Evolutionary conservation across 2,113 vertebrate species (phyloP).

Genomic region (Hiodon tergisus): DNA sequence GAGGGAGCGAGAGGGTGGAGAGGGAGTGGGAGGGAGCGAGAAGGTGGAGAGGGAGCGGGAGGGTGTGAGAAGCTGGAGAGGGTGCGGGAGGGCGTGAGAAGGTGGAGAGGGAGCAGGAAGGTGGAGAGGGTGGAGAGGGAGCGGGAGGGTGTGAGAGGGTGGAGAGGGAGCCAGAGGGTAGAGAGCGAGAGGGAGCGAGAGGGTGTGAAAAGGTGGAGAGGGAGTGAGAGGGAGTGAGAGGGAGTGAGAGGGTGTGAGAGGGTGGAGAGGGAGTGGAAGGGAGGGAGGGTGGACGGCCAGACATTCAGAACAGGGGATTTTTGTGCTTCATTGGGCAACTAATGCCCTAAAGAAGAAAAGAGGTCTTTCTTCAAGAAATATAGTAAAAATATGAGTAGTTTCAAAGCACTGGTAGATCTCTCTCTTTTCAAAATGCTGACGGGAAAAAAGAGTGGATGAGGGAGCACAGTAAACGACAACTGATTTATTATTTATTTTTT

Average conservation of each 20-base stretch:
- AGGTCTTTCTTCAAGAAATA: neutral
- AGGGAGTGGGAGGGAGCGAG: too few relatives aligned
- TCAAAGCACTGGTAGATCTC: neutral
- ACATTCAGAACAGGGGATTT: conserved; percentile 1
- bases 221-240: neutral
- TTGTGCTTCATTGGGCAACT: conserved; percentile 5
- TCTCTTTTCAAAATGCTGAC: neutral
- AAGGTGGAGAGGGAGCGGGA: too few relatives aligned
- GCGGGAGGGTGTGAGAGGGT: too few relatives aligned
- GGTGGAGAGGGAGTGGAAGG: conserved; percentile 36
- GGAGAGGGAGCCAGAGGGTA: neutral
- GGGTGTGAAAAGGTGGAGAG: neutral
- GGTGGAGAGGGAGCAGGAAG: neutral
- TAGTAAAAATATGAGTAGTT: neutral
- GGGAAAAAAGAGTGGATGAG: neutral
- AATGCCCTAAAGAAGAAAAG: neutral
- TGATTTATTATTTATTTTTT: neutral
- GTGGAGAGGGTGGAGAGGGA: neutral
- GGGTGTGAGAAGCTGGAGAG: too few relatives aligned
- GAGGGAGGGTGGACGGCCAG: conserved; percentile 43
- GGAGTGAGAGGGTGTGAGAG: neutral
- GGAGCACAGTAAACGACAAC: neutral
- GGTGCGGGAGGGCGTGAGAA: too few relatives aligned
- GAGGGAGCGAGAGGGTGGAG: neutral
- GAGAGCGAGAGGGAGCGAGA: neutral